Base-by-base conservation (phyloP, 2,113 vertebrate species). In the Hyaena hyaena region DNA sequence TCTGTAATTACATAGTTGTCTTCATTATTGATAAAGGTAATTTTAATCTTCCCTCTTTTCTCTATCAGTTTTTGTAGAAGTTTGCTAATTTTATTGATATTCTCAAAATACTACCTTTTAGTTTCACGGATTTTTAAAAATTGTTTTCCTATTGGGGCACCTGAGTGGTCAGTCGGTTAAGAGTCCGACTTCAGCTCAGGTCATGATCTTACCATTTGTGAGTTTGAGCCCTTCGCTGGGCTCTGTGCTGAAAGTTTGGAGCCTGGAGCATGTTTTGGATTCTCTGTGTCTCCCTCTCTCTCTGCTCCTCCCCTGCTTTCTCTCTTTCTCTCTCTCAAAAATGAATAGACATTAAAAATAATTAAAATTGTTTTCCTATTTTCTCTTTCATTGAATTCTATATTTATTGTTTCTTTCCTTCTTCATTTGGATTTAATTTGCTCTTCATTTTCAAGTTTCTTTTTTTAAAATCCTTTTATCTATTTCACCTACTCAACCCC, bases 31-130 rank as follows among this genome's bases (percentile, higher is more conserved):
- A 90, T 94, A 45, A 65, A 86, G 43, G 2, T 88, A 24, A 45
- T 86, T 71, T 96, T 84, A 89, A 15, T 76, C n/a, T 94, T 86
- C 7, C 48, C 24, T 69, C 35, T 90, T 90, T 94, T 84, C 8
- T 84, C 58, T 58, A 50, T 53, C 45, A 82, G 35, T 82, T 15
- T 82, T 4, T 58, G 14, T 68, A 82, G 7, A 87, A 28, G 15
- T 23, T 90, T 71, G 63, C 50, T 43, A 73, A 86, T 81, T 93
- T 86, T 90, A 90, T 85, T 90, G 28, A 68, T 63, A 45, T 55
- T 94, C 86, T 91, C n/a, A 55, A 74, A 87, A 31, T 81, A 81
- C 28, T 3, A 66, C 5, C 39, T 55, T 81, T 82, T 74, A 31
- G 35, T 87, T 87, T 92, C 35, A 92, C 50, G 61, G 35, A 93